Base-by-base conservation (phyloP, 2,888 invertebrate species). In the Sarcophaga subvicina region DNA sequence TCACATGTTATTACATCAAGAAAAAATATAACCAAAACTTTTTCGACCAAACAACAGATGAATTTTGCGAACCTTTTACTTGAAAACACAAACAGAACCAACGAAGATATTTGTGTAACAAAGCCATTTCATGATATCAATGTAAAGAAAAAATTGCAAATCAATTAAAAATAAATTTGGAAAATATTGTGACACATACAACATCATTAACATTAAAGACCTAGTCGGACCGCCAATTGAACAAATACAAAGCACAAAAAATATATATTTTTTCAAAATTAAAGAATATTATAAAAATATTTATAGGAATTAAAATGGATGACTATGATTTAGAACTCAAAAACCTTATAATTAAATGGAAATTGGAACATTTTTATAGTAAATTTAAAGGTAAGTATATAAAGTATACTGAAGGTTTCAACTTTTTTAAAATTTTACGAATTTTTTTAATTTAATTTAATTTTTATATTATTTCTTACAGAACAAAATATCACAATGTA, bases 21-120 rank as follows among this genome's bases (percentile, higher is more conserved):
- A 14, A 79, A 79, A 62, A 79, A 82, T 63, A 63, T 82, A 25
- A 3, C 72, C 20, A 45, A 72, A 60, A 72, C 22, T 69, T 69
- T 69, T 69, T 47, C 69, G 8, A 22, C 12, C 11, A 69, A 69
- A 49, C 69, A 69, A 22, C 69, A 69, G 49, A 69, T 69, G 22
- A 49, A 12, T 20, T 69, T 69, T 69, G 69, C 69, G 22, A 69
- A 69, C 14, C 4, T 10, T 69, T 69, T 69, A 69, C 20, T 69
- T 25, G 25, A 25, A 25, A 3, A 25, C 25, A 25, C 25, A 25
- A 25, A 25, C 25, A 25, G 25, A 25, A 25, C 25, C 25, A 25
- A 25, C 25, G 25, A 25, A 25, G 25, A 25, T 25, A 25, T 69
- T 69, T 45, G 3, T 12, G n/a, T 49, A 11, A 69, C n/a, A 49